These are phyloP conservation scores for Boloria selene DNA, from an alignment of 2,888 invertebrate genomes.

Conservation along the genomic window DNA sequence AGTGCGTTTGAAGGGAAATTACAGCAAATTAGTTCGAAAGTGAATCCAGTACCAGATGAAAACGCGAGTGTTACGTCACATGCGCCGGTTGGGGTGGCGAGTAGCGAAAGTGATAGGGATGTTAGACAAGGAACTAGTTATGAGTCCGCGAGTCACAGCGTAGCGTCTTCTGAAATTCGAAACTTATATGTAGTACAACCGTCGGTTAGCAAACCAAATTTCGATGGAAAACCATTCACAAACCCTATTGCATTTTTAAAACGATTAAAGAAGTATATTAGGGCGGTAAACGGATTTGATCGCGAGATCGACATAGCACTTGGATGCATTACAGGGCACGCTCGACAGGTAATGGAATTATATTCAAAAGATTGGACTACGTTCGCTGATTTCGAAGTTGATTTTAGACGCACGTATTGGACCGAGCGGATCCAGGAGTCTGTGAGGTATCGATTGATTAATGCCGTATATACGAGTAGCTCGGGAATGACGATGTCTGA, in stretches of 20 bases:
- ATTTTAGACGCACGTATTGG: neutral
- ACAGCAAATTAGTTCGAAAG: neutral
- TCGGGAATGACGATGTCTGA: neutral
- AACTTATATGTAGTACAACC: neutral
- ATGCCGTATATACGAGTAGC: neutral
- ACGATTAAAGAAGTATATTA: neutral
- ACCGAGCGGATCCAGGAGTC: slow-evolving; percentile 1
- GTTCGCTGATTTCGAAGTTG: neutral
- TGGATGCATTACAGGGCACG: neutral
- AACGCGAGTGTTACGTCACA: neutral
- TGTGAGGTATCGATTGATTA: neutral
- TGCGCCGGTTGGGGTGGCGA: neutral
- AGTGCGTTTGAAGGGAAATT: neutral
- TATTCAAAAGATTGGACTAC: neutral
- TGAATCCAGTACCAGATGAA: neutral
- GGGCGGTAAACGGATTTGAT: neutral
- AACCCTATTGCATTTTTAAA: neutral
- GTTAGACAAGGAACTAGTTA: neutral
- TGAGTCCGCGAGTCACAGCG: neutral
- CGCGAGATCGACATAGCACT: slow-evolving; percentile 2
- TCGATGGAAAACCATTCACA: neutral
- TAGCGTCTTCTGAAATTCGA: neutral
- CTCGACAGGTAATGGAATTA: neutral
- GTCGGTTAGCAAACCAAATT: neutral
- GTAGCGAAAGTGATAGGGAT: neutral